Percentiles rank a stretch among this genome's conserved stretches.
phyloP scores from a whole-genome alignment of 1,140 invertebrate genomes.

The Globodera ellingtonae region DNA sequence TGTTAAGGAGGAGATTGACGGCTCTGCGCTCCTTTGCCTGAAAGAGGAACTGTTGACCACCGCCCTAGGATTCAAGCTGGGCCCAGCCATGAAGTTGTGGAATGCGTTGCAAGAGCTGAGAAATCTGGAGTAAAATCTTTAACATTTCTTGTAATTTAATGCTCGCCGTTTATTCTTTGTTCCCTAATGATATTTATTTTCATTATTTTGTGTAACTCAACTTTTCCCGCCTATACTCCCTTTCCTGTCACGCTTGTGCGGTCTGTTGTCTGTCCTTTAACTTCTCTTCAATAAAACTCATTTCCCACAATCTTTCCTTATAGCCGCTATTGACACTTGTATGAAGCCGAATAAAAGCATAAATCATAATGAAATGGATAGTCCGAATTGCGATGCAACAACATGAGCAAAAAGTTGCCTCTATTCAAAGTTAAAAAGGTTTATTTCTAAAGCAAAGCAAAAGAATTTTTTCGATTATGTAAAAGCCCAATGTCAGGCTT shows the following conservation, averaged over 20 bases:
- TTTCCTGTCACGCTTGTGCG: too few relatives aligned
- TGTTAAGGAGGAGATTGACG: conserved; percentile 36
- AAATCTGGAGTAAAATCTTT: too few relatives aligned
- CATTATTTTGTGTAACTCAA: neutral
- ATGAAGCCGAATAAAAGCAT: neutral
- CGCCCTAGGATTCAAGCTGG: conserved; percentile 31
- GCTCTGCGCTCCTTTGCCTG: conserved; percentile 21
- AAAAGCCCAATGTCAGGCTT: too few relatives aligned
- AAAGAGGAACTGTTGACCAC: conserved; percentile 28
- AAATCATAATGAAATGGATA: neutral
- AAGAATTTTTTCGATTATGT: too few relatives aligned
- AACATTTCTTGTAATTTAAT: too few relatives aligned
- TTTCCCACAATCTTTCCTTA: neutral
- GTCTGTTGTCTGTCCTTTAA: neutral
- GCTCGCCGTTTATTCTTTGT: neutral
- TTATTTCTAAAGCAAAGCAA: too few relatives aligned
- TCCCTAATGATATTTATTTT: conserved; percentile 1
- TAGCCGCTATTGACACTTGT: neutral
- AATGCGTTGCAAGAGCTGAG: neutral
- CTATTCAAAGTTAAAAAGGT: too few relatives aligned
- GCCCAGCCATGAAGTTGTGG: conserved; percentile 26
- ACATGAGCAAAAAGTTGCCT: too few relatives aligned
- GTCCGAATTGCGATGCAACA: too few relatives aligned
- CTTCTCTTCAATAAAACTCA: neutral
- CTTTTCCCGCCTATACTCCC: neutral